Percentiles rank a stretch among this genome's conserved stretches.
These are phyloP conservation scores for Priocnemis perturbator DNA, from an alignment of 2,888 invertebrate species.

Conservation along the genomic window DNA sequence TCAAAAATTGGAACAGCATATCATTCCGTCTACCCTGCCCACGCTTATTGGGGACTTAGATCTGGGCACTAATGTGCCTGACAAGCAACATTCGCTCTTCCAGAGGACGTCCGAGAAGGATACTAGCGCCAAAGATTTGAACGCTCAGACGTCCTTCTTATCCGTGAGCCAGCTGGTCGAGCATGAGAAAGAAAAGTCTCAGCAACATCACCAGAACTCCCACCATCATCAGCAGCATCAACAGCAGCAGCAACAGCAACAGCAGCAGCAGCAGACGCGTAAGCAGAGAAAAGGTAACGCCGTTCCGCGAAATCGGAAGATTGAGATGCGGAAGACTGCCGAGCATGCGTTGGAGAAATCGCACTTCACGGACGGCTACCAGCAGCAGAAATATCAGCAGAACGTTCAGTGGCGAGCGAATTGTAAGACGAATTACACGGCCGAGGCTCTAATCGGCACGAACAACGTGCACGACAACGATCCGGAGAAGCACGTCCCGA, in stretches of 20 bases:
- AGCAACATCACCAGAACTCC: slow-evolving; percentile 51
- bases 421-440: slow-evolving; percentile 74
- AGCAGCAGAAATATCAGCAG: slow-evolving; percentile 66
- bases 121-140: slow-evolving; percentile 60
- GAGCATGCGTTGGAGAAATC: slow-evolving; percentile 67
- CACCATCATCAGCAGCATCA: slow-evolving; percentile 41
- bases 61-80: slow-evolving; percentile 72
- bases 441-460: slow-evolving; percentile 72
- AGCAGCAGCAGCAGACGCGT: slow-evolving; percentile 60
- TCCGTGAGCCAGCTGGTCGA: slow-evolving; percentile 82
- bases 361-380: slow-evolving; percentile 50
- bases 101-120: slow-evolving; percentile 52
- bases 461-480: slow-evolving; percentile 64
- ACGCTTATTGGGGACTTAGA: slow-evolving; percentile 81
- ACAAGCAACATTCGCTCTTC: slow-evolving; percentile 71
- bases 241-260: slow-evolving; percentile 34
- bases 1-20: slow-evolving; percentile 68
- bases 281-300: slow-evolving; percentile 69
- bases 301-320: slow-evolving; percentile 70
- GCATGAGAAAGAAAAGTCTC: slow-evolving; percentile 74
- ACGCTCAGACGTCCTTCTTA: slow-evolving; percentile 77
- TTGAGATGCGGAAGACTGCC: slow-evolving; percentile 66
- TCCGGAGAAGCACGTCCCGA: slow-evolving; percentile 67
- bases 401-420: slow-evolving; percentile 71
- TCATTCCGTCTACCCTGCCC: slow-evolving; percentile 78